phyloP scores from a whole-genome alignment of 35 echinoderm and acorn worm genomes.

The Holothuria glaberrima region DNA sequence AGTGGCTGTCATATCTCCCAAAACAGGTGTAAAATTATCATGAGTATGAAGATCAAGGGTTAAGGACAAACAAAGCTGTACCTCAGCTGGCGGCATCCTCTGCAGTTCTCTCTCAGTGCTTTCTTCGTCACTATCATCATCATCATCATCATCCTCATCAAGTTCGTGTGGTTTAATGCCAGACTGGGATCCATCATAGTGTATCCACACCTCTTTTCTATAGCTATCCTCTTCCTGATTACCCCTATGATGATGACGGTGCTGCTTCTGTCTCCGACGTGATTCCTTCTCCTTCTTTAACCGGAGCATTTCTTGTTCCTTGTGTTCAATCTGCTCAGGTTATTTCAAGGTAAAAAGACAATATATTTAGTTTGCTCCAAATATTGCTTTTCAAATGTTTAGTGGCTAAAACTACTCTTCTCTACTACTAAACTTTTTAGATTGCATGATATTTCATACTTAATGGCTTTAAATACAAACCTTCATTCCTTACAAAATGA shows the following conservation, averaged over 20 bases:
- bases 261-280: conserved; percentile 28
- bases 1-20: no score
- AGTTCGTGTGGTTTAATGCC: conserved; percentile 42
- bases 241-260: neutral
- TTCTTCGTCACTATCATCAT: conserved; percentile 28
- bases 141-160: conserved; percentile 48
- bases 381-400: no score
- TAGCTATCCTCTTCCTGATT: conserved; percentile 33
- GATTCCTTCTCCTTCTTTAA: conserved; percentile 76
- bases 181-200: conserved; percentile 73
- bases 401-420: no score
- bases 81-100: conserved; percentile 44
- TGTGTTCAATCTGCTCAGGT: conserved; percentile 60
- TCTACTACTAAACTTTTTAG: no score
- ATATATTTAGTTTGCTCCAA: no score
- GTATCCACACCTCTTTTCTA: conserved; percentile 84
- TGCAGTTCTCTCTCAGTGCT: conserved; percentile 31
- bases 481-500: no score
- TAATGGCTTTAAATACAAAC: no score
- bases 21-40: no score
- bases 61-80: neutral
- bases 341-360: no score
- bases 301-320: conserved; percentile 72
- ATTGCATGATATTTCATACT: no score
- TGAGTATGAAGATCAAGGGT: no score